Conservation (phyloP, 2,888 invertebrate species). For the Cephus pulcher region DNA sequence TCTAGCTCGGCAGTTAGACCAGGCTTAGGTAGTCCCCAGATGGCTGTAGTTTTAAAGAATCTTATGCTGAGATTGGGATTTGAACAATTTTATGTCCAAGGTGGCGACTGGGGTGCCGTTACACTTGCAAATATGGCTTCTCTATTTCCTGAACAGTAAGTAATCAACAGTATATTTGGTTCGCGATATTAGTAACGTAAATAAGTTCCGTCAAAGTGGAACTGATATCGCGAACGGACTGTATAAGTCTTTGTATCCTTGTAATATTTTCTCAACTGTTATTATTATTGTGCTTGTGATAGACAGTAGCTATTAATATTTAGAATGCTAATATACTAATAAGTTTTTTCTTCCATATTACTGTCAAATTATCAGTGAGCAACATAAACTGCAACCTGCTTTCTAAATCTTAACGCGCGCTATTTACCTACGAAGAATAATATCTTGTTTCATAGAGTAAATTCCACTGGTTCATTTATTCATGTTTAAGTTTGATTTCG, state of each 20-base stretch:
- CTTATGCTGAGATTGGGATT: slow-evolving; percentile 79
- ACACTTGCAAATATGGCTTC: slow-evolving; percentile 75
- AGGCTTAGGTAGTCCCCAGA: slow-evolving; percentile 72
- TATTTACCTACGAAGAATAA: background rate
- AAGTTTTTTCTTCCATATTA: too few relatives aligned
- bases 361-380: too few relatives aligned
- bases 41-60: slow-evolving; percentile 73
- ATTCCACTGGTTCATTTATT: background rate
- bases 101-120: slow-evolving; percentile 85
- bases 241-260: background rate
- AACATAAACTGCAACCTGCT: too few relatives aligned
- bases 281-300: too few relatives aligned
- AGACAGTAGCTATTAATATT: too few relatives aligned
- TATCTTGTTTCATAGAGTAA: background rate
- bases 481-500: background rate
- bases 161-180: background rate
- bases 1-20: slow-evolving; percentile 71
- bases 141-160: slow-evolving; percentile 71
- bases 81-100: slow-evolving; percentile 77
- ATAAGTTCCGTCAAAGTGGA: background rate
- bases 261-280: background rate
- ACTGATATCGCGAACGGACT: background rate
- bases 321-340: too few relatives aligned
- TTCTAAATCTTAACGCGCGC: background rate
- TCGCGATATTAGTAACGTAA: background rate